Evolutionary conservation across 2,113 vertebrate species (phyloP), one percentile per base, ranked within the genome.

Genomic region (Falcunculus frontatus): DNA sequence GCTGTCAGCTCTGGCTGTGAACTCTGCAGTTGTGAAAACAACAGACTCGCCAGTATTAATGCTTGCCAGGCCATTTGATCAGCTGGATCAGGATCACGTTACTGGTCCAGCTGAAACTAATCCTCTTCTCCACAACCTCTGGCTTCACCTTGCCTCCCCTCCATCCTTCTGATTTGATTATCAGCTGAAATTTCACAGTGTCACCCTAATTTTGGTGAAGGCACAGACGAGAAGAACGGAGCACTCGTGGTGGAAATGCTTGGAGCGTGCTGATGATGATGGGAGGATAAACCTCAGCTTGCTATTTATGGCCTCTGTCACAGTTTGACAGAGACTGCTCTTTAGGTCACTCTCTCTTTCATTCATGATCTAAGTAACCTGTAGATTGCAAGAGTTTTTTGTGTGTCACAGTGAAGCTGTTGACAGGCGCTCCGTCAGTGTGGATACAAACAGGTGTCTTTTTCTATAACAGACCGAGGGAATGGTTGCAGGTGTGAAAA

Each of bases 241-340:
- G 5, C 0, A 0, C 22, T 72, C 0, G 0, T 22, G n/a, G 30
- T 73, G 53, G 50, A 55, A 46, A 20, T 14, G 44, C 49, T 76
- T 63, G 62, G 37, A 69, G 63, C 0, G 0, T 44, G 75, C 15
- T 32, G 22, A 1, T n/a, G 39, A 6, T 33, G 42, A 30, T 46
- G 75, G 50, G 70, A 85, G 44, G 53, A 76, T 32, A 55, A 57
- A 65, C 20, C 46, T 68, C 41, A 52, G 52, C 41, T 82, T 9
- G 1, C 50, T 62, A 0, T 56, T 76, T 33, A 13, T 25, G 52
- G 41, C 25, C n/a, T 47, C 14, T 69, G 47, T 27, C 27, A 7
- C 30, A 16, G 39, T 27, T 63, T 63, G 77, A 16, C 68, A 77
- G 60, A 73, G 65, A 68, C 41, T 69, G 76, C 55, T 75, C 26